These are phyloP conservation scores for Eumacrocentrus americanus DNA, from an alignment of 2,888 invertebrate species.

Conservation along the genomic window DNA sequence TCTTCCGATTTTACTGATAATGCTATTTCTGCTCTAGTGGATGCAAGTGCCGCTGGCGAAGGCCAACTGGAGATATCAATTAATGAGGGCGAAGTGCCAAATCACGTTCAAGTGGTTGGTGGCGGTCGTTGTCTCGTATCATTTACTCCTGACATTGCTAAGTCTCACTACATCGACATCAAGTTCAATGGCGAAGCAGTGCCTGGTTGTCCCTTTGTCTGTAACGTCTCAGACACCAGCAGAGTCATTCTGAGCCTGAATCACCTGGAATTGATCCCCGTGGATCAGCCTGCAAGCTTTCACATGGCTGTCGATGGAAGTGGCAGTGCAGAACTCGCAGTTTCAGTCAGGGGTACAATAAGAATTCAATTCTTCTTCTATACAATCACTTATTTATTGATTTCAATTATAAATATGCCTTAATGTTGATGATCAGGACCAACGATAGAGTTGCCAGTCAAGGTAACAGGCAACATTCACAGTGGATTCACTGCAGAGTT, in stretches of 20 bases:
- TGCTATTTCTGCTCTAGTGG: conserved; percentile 74
- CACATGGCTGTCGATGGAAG: conserved; percentile 79
- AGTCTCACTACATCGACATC: conserved; percentile 91
- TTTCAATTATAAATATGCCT: conserved; percentile 5
- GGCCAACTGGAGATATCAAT: conserved; percentile 99
- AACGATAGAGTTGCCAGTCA: conserved; percentile 82
- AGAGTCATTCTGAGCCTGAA: conserved; percentile 75
- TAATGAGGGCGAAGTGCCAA: conserved; percentile 98
- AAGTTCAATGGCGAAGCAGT: conserved; percentile 96
- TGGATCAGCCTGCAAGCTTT: conserved; percentile 79
- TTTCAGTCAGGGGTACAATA: conserved; percentile 80
- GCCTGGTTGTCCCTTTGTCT: conserved; percentile 87
- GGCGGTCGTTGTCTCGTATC: conserved; percentile 93
- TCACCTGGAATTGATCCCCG: conserved; percentile 83
- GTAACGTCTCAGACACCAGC: conserved; percentile 81
- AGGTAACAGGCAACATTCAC: conserved; percentile 87
- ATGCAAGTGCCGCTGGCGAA: conserved; percentile 97
- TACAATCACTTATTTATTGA: no score
- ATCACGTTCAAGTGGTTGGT: conserved; percentile 95
- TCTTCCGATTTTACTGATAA: no score
- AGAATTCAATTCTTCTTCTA: no score
- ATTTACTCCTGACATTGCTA: conserved; percentile 90
- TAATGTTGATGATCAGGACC: conserved; percentile 67
- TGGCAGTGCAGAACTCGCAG: conserved; percentile 80
- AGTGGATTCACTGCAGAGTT: conserved; percentile 90